A percentile compares a stretch with the other conserved stretches of the same genome.
Evolutionary conservation across 2,113 vertebrate species (phyloP).

Genomic region (Cinclus mexicanus): DNA sequence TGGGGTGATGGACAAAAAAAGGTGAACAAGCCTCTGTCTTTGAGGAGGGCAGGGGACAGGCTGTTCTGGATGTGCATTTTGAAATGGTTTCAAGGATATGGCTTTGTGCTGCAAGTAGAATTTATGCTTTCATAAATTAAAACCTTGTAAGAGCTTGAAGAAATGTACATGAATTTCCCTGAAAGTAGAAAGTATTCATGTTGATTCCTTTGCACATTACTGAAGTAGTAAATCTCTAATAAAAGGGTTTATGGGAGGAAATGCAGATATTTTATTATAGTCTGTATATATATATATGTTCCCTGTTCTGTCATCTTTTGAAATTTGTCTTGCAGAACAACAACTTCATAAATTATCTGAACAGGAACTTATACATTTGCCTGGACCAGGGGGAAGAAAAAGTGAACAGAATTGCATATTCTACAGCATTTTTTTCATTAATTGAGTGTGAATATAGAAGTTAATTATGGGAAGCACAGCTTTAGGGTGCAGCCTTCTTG

Average conservation of each 20-base stretch:
- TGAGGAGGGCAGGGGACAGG: neutral
- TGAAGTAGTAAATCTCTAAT: slow-evolving; percentile 1
- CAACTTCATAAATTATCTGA: neutral
- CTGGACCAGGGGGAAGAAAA: neutral
- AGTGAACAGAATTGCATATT: neutral
- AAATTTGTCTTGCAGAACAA: neutral
- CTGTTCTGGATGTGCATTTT: neutral
- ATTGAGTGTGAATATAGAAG: neutral
- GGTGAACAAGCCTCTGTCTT: neutral
- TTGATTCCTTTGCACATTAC: neutral
- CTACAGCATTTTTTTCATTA: neutral
- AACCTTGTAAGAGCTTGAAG: neutral
- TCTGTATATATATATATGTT: neutral
- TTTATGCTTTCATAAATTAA: neutral
- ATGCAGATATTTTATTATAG: neutral
- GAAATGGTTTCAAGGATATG: neutral
- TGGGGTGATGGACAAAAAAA: slow-evolving; percentile 1
- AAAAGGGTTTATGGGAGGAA: neutral
- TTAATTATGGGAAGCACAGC: neutral
- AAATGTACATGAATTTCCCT: neutral
- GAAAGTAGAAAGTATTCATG: neutral
- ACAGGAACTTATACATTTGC: neutral
- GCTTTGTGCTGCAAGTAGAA: neutral
- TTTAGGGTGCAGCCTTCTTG: neutral
- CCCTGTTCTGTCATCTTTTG: neutral